Evolutionary conservation across 2,888 invertebrate species (phyloP).

Genomic region (Gryllus longicercus): DNA sequence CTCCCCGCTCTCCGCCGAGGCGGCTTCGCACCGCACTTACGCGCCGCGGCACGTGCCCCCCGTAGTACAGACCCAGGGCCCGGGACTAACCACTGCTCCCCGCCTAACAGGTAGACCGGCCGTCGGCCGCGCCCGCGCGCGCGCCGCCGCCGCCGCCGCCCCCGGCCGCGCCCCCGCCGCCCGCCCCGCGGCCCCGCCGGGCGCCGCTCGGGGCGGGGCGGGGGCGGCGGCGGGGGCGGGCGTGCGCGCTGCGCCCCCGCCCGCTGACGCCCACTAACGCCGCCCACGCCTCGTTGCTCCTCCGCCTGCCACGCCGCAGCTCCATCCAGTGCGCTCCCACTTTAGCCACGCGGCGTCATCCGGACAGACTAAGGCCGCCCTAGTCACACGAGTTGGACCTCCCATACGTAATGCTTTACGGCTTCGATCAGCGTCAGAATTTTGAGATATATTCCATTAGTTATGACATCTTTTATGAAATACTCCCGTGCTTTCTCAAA

Average conservation of each 20-base stretch:
- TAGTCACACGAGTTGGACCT: too few species aligned
- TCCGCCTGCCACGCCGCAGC: background rate
- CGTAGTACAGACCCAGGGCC: constrained; percentile 36
- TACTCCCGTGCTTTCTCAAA: too few species aligned
- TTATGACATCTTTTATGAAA: too few species aligned
- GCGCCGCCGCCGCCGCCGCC: background rate
- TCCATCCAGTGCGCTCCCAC: too few species aligned
- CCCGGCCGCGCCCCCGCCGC: background rate
- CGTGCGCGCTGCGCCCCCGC: background rate
- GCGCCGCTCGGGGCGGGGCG: background rate
- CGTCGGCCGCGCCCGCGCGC: constrained; percentile 30
- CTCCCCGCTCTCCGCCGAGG: constrained; percentile 28
- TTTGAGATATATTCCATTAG: too few species aligned
- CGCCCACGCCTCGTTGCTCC: background rate
- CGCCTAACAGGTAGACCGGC: constrained; percentile 39
- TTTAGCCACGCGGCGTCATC: too few species aligned
- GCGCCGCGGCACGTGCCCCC: constrained; percentile 33
- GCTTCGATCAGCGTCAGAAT: too few species aligned
- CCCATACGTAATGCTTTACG: too few species aligned
- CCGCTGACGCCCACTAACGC: background rate
- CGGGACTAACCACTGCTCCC: constrained; percentile 36
- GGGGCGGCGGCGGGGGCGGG: background rate
- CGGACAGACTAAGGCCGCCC: too few species aligned
- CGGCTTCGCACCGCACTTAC: constrained; percentile 33
- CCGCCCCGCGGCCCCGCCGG: background rate